These are phyloP conservation scores for Planiliza haematocheilus DNA, from an alignment of 2,113 vertebrate genomes.

Conservation along the genomic window DNA sequence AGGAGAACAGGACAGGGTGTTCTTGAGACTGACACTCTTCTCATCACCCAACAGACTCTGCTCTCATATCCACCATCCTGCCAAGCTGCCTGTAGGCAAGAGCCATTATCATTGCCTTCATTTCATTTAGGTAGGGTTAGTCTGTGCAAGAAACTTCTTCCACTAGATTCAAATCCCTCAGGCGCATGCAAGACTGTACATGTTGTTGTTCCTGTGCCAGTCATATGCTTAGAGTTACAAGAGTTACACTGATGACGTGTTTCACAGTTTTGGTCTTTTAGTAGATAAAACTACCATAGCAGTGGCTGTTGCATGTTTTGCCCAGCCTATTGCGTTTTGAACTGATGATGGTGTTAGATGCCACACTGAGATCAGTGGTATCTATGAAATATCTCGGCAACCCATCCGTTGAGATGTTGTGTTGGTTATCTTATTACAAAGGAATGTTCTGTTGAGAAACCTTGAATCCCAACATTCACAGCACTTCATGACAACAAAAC, in stretches of 20 bases:
- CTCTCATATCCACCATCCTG: not conserved
- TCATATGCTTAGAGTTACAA: not conserved
- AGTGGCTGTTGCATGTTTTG: not conserved
- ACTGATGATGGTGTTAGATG: too few relatives aligned
- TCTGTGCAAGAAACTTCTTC: not conserved
- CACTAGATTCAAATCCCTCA: slow-evolving; percentile 7
- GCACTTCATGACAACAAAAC: too few relatives aligned
- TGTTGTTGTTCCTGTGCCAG: slow-evolving; percentile 14
- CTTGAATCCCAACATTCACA: too few relatives aligned
- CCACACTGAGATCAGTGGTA: too few relatives aligned
- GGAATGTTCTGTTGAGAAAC: too few relatives aligned
- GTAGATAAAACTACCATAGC: not conserved
- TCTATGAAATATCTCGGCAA: too few relatives aligned
- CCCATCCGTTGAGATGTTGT: too few relatives aligned
- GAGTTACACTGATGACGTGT: not conserved
- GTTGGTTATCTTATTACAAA: too few relatives aligned
- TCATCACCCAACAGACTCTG: slow-evolving; percentile 9
- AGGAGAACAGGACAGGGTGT: slow-evolving; percentile 56
- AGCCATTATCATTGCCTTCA: not conserved
- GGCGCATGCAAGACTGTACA: slow-evolving; percentile 33
- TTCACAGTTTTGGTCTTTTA: not conserved
- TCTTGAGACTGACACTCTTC: slow-evolving; percentile 39
- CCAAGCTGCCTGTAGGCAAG: not conserved
- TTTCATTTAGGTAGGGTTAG: slow-evolving; percentile 1
- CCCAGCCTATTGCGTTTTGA: too few relatives aligned